Base-by-base conservation (phyloP, 2,113 vertebrate species). In the Drymodes brunneopygia region DNA sequence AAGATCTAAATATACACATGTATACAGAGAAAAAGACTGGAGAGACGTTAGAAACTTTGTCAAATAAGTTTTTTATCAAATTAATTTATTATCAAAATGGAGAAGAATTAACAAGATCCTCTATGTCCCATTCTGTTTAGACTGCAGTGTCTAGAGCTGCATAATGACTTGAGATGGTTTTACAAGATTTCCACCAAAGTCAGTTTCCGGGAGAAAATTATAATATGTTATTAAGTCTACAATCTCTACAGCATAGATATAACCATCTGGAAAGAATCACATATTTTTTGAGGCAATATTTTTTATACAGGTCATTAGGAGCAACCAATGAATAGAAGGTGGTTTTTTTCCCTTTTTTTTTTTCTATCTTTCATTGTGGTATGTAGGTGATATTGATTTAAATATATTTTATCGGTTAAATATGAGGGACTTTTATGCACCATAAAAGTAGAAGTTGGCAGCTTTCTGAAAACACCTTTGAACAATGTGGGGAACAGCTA, bases 311-410 rank as follows among this genome's bases (percentile, higher is more conserved):
- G 7, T 21, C 16, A n/a, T 88, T 88, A 48, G 53, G 48, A 82
- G 31, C 13, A 83, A n/a, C 11, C 60, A 51, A 64, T 60, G 33
- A 36, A 12, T 60, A 14, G 20, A 75, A 70, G 9, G 7, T 38
- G 28, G 1, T 1, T 19, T 33, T 24, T 23, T 36, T 8, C 2
- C 5, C 2, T 27, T 47, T 31, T 15, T 28, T 22, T 6, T 2
- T 9, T 16, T 21, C 27, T 14, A 45, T 61, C 25, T 81, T 93
- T 70, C 8, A 4, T 40, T 67, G 9, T 45, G 27, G 3, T 60
- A 33, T 42, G 29, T 7, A 56, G 44, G 29, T 33, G 19, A 11
- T 51, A 78, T 14, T 6, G 17, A 74, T 92, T 74, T 20, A 67
- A 86, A 88, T 35, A 13, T 38, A 71, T 66, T 86, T 66, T 54